phyloP scores from a whole-genome alignment of 2,888 invertebrate genomes.

The Euclidia mi region DNA sequence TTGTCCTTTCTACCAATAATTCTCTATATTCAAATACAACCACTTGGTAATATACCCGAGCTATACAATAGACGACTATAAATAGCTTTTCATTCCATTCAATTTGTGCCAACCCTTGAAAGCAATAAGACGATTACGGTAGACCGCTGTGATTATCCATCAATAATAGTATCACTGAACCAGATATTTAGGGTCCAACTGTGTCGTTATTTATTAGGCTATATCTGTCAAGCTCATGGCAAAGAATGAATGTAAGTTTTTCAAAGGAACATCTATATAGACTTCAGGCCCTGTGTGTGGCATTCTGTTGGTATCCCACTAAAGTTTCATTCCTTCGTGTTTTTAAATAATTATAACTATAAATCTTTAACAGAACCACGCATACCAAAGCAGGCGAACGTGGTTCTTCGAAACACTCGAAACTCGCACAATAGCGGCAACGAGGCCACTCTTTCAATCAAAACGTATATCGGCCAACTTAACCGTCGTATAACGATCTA shows the following conservation, averaged over 20 bases:
- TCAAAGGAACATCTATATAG: not conserved
- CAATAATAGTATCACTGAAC: constrained; percentile 5
- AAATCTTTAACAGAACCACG: not conserved
- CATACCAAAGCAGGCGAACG: not conserved
- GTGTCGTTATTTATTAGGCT: not conserved
- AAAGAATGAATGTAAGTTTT: not conserved
- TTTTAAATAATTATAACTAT: not conserved
- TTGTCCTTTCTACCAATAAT: too few species aligned
- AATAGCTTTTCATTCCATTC: constrained; percentile 1
- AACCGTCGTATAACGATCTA: constrained; percentile 41
- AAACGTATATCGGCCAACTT: constrained; percentile 35
- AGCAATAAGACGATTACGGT: constrained; percentile 9
- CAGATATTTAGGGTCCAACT: constrained; percentile 2
- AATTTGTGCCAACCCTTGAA: constrained; percentile 3
- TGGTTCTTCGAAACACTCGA: not conserved
- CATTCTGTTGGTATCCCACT: too few species aligned
- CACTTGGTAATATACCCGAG: not conserved
- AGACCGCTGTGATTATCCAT: not conserved
- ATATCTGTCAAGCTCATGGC: too few species aligned
- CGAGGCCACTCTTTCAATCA: constrained; percentile 47
- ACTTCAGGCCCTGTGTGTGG: too few species aligned
- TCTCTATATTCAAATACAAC: too few species aligned
- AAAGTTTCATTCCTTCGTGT: too few species aligned
- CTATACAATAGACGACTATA: not conserved
- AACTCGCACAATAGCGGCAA: constrained; percentile 9